These are phyloP conservation scores for Pantherophis guttatus DNA, from an alignment of 2,113 vertebrate species.

Conservation along the genomic window DNA sequence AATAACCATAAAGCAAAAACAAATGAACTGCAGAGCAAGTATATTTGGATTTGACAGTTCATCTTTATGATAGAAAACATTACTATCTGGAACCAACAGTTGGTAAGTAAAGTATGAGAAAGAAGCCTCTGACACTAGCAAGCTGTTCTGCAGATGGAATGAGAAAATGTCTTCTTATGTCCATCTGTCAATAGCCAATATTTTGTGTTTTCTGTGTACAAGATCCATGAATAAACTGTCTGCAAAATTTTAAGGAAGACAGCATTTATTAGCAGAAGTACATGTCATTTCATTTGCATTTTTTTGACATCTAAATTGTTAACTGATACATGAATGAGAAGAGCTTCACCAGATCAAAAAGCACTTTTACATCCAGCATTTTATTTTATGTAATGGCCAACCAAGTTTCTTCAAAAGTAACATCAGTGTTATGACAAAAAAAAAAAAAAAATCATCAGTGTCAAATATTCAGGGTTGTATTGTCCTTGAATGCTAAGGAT, in stretches of 20 bases:
- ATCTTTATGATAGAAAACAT: background rate
- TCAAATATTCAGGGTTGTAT: background rate
- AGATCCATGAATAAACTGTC: background rate
- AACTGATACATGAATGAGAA: background rate
- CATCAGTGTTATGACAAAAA: background rate
- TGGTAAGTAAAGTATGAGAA: background rate
- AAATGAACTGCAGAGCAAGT: background rate
- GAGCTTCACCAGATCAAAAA: background rate
- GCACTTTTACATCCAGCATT: background rate
- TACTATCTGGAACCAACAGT: background rate
- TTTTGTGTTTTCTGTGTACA: background rate
- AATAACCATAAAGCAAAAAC: background rate
- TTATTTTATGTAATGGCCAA: background rate
- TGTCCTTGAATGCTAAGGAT: background rate
- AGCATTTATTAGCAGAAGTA: background rate
- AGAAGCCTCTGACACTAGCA: background rate
- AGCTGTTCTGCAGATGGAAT: background rate
- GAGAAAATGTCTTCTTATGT: background rate
- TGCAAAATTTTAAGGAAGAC: background rate
- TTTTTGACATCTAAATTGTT: background rate
- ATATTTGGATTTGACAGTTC: background rate
- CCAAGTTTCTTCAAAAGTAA: background rate
- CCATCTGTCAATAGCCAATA: background rate
- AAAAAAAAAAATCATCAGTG: background rate
- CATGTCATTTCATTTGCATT: background rate